Evolutionary conservation across 1,140 invertebrate species (phyloP).

Genomic region (Gryon sp.): DNA sequence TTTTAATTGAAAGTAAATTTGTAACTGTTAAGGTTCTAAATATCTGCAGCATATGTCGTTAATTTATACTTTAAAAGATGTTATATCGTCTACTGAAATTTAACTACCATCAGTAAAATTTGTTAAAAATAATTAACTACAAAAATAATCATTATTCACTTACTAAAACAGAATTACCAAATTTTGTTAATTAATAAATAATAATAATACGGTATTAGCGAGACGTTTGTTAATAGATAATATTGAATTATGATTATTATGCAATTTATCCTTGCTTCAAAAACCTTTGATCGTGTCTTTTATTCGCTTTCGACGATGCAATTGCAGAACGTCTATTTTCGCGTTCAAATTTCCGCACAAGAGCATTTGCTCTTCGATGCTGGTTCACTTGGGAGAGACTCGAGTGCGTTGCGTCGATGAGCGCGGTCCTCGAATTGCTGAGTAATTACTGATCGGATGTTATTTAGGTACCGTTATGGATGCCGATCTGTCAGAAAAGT

Average conservation of each 20-base stretch:
- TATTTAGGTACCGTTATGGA: slow-evolving; percentile 63
- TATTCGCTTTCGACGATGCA: slow-evolving; percentile 30
- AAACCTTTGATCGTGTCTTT: slow-evolving; percentile 23
- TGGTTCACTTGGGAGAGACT: slow-evolving; percentile 8
- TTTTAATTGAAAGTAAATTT: too few species aligned
- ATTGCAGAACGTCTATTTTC: slow-evolving; percentile 2
- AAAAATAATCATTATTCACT: too few species aligned
- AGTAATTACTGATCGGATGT: slow-evolving; percentile 61
- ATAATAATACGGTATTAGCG: too few species aligned
- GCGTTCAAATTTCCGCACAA: slow-evolving; percentile 23
- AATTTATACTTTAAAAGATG: too few species aligned
- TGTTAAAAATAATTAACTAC: too few species aligned
- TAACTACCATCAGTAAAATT: too few species aligned
- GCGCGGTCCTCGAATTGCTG: slow-evolving; percentile 50
- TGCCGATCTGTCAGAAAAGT: slow-evolving; percentile 39
- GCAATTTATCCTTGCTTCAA: slow-evolving; percentile 28
- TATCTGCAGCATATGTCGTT: too few species aligned
- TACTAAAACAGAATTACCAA: too few species aligned
- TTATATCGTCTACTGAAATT: too few species aligned
- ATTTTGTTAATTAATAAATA: too few species aligned
- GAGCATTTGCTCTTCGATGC: slow-evolving; percentile 16
- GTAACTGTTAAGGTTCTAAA: too few species aligned
- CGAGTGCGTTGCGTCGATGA: slow-evolving; percentile 17
- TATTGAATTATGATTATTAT: background rate
- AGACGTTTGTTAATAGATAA: background rate